Evolutionary conservation across 2,797 vertebrate species (phyloP).

Genomic region (Kryptopterus vitreolus): DNA sequence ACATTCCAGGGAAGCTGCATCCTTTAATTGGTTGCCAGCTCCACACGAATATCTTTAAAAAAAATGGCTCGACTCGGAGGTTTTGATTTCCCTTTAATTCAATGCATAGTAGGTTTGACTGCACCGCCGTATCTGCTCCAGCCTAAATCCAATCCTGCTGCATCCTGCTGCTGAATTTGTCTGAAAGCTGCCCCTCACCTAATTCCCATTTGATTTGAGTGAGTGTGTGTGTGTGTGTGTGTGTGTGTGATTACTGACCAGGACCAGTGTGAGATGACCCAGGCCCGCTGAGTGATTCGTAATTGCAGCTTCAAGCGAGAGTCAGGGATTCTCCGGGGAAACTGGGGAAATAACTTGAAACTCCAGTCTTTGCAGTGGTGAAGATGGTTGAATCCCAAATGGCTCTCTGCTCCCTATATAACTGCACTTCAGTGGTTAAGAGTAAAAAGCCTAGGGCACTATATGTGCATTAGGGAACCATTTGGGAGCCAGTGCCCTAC

Average conservation of each 20-base stretch:
- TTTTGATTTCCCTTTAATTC: neutral
- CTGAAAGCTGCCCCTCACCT: constrained; percentile 65
- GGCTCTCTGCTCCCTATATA: constrained; percentile 25
- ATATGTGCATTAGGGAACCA: constrained; percentile 29
- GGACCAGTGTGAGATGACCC: constrained; percentile 58
- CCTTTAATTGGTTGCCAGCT: neutral
- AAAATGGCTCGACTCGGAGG: neutral
- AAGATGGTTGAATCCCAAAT: constrained; percentile 30
- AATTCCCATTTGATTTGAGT: neutral
- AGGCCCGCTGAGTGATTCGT: constrained; percentile 72
- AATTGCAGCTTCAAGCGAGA: constrained; percentile 69
- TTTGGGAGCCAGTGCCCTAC: constrained; percentile 32
- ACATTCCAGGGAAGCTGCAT: neutral
- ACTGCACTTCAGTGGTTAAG: constrained; percentile 26
- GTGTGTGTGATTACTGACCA: constrained; percentile 54
- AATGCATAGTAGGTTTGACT: neutral
- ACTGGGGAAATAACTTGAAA: constrained; percentile 21
- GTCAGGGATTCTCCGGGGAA: constrained; percentile 37
- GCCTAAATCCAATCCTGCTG: neutral
- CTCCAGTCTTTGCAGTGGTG: constrained; percentile 18
- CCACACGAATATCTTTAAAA: no score
- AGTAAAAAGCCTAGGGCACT: constrained; percentile 25
- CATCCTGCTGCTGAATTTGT: constrained; percentile 43
- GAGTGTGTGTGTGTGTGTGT: neutral
- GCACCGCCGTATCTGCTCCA: neutral